Evolutionary conservation across 2,888 invertebrate genomes (phyloP).

Genomic region (Trichopoda pennipes): DNA sequence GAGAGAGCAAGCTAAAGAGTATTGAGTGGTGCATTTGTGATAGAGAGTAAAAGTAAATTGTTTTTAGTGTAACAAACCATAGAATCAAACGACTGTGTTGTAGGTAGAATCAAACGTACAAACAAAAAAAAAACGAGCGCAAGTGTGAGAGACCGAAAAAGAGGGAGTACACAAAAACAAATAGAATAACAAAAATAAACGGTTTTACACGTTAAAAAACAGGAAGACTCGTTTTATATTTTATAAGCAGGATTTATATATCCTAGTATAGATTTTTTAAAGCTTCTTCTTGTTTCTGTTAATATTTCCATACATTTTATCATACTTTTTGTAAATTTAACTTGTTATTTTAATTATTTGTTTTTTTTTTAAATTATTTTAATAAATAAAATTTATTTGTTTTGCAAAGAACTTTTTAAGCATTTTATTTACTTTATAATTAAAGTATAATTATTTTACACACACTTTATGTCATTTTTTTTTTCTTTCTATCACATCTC

Average conservation of each 20-base stretch:
- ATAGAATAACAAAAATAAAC: constrained; percentile 56
- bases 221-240: constrained; percentile 67
- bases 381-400: neutral
- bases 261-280: constrained; percentile 67
- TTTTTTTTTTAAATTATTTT: neutral
- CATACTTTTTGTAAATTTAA: neutral
- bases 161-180: constrained; percentile 59
- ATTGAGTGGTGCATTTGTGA: constrained; percentile 18
- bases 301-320: constrained; percentile 37
- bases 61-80: constrained; percentile 25
- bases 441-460: neutral
- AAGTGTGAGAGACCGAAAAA: constrained; percentile 39
- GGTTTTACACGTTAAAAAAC: constrained; percentile 64
- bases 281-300: constrained; percentile 55
- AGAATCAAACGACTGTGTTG: constrained; percentile 26
- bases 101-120: constrained; percentile 33
- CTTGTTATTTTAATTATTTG: neutral
- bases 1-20: neutral
- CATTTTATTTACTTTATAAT: neutral
- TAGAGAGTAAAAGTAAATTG: constrained; percentile 51
- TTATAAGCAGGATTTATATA: constrained; percentile 67
- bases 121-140: constrained; percentile 18
- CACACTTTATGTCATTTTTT: neutral
- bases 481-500: neutral
- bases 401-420: neutral